Conservation (phyloP, 92 coral and sea anemone species). For the Scolanthus callimorphus region DNA sequence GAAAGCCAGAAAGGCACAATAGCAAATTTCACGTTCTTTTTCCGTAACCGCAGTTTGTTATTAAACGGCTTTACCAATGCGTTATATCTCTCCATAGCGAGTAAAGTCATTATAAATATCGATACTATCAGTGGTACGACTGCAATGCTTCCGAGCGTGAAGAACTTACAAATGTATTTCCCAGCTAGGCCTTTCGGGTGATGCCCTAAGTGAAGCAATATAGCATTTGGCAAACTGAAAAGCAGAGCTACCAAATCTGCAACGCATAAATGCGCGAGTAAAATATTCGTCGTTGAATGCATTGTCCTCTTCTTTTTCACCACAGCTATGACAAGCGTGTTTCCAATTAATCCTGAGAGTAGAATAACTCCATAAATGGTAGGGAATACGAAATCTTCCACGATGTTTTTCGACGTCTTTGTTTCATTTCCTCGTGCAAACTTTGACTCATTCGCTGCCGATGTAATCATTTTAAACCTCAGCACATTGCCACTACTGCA, state of each 20-base stretch:
- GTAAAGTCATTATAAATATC: conserved; percentile 28
- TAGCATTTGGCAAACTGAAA: conserved; percentile 9
- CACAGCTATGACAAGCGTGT: conserved; percentile 18
- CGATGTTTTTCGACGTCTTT: too few relatives aligned
- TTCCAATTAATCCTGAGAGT: conserved; percentile 15
- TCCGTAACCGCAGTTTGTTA: conserved; percentile 16
- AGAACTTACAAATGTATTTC: conserved; percentile 18
- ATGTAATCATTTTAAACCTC: too few relatives aligned
- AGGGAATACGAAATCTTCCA: neutral
- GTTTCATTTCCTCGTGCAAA: too few relatives aligned
- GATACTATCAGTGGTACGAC: conserved; percentile 33
- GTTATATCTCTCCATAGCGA: conserved; percentile 43
- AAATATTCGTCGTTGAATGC: conserved; percentile 33
- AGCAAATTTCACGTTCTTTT: neutral
- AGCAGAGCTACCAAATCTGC: conserved; percentile 16
- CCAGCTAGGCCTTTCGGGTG: conserved; percentile 24
- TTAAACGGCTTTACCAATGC: conserved; percentile 42
- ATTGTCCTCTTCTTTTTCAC: conserved; percentile 27
- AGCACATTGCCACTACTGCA: too few relatives aligned
- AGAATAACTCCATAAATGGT: neutral
- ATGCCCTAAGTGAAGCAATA: neutral
- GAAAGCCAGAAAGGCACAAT: conserved; percentile 5
- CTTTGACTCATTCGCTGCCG: too few relatives aligned
- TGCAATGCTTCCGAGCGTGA: conserved; percentile 40
- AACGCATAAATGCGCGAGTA: conserved; percentile 24